These are phyloP conservation scores for Tympanuchus pallidicinctus DNA, from an alignment of 2,113 vertebrate genomes.

Conservation along the genomic window DNA sequence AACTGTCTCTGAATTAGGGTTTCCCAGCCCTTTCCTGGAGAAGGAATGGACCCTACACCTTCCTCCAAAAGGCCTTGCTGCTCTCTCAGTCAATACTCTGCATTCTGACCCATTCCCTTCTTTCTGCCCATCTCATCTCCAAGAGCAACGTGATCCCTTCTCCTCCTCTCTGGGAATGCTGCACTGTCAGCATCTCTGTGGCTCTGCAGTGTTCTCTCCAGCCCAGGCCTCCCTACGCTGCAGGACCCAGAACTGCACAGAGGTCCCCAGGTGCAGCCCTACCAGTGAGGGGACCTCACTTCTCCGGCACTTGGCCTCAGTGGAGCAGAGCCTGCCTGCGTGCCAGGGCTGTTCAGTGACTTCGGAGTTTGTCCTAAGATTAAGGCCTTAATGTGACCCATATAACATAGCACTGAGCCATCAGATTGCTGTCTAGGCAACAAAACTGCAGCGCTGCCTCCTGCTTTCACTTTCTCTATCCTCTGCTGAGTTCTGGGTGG, in stretches of 20 bases:
- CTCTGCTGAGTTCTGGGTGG: not conserved
- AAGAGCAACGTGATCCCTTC: not conserved
- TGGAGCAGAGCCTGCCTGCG: not conserved
- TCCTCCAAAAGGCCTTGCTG: not conserved
- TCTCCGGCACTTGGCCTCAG: not conserved
- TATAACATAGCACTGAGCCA: not conserved
- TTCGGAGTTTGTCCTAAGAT: not conserved
- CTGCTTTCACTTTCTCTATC: not conserved
- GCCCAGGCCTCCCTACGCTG: not conserved
- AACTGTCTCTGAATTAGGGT: not conserved
- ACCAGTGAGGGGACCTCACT: not conserved
- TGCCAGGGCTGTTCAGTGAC: not conserved
- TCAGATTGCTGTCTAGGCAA: not conserved
- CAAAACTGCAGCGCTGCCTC: not conserved
- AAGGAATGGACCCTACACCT: not conserved
- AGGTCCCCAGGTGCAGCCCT: not conserved
- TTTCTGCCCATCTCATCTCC: not conserved
- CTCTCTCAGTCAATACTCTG: not conserved
- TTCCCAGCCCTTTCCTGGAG: not conserved
- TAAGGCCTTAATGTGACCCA: not conserved
- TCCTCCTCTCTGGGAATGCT: not conserved
- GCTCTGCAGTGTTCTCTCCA: not conserved
- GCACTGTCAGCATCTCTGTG: not conserved
- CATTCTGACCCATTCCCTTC: not conserved
- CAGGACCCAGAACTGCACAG: not conserved